Conservation (phyloP, 2,797 vertebrate genomes). For the Betta splendens region DNA sequence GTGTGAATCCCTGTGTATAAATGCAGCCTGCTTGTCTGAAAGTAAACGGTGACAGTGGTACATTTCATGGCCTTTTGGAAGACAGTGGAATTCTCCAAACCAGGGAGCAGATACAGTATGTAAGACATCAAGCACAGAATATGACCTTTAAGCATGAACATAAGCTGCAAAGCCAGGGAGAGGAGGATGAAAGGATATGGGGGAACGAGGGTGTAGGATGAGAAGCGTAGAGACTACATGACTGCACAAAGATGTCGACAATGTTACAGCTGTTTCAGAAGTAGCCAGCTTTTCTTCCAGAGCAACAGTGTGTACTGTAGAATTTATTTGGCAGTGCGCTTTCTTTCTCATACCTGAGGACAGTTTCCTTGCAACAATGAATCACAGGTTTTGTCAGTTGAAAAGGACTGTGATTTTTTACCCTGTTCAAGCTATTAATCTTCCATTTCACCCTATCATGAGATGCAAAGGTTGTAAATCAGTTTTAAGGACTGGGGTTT, state of each 20-base stretch:
- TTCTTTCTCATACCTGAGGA: constrained; percentile 35
- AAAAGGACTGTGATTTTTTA: constrained; percentile 35
- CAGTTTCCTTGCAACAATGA: constrained; percentile 29
- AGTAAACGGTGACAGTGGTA: constrained; percentile 21
- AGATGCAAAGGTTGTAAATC: constrained; percentile 38
- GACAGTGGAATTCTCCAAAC: constrained; percentile 34
- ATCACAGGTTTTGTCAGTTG: constrained; percentile 38
- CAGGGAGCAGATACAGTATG: constrained; percentile 22
- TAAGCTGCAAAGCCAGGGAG: constrained; percentile 1
- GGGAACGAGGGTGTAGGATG: constrained; percentile 1
- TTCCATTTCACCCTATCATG: constrained; percentile 29
- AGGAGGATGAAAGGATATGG: not conserved
- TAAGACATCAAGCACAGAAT: constrained; percentile 24
- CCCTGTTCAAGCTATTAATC: constrained; percentile 40
- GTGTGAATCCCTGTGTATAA: constrained; percentile 37
- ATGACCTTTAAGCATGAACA: constrained; percentile 11
- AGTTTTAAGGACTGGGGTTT: constrained; percentile 30
- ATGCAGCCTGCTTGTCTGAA: constrained; percentile 34
- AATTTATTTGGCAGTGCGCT: constrained; percentile 52
- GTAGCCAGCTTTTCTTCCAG: constrained; percentile 10
- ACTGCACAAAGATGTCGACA: constrained; percentile 10
- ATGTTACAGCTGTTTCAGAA: constrained; percentile 24
- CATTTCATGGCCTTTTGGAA: constrained; percentile 39
- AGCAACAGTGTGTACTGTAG: not conserved
- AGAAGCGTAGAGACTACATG: not conserved